These are phyloP conservation scores for Stegastes partitus DNA, from an alignment of 2,113 vertebrate genomes.

Conservation along the genomic window DNA sequence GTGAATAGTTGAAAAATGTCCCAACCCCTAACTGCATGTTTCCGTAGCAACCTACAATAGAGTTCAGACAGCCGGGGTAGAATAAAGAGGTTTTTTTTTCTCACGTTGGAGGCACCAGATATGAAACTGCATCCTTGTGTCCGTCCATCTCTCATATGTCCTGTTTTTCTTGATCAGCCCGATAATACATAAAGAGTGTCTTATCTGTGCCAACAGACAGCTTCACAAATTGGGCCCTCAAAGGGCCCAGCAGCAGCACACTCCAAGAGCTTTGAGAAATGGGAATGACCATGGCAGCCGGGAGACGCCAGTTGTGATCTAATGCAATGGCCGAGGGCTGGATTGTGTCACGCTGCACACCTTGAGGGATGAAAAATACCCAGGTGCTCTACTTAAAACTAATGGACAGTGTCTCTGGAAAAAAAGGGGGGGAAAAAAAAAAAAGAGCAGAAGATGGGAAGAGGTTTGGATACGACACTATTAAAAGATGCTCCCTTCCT, in stretches of 20 bases:
- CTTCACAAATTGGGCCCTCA: slow-evolving; percentile 84
- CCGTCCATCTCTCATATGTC: slow-evolving; percentile 55
- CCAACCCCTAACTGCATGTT: slow-evolving; percentile 14
- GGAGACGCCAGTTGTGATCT: slow-evolving; percentile 81
- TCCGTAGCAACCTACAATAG: slow-evolving; percentile 6
- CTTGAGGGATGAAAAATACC: slow-evolving; percentile 85
- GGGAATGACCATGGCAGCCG: slow-evolving; percentile 80
- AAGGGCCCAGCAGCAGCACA: slow-evolving; percentile 71
- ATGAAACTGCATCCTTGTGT: slow-evolving; percentile 37
- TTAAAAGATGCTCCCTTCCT: slow-evolving; percentile 66
- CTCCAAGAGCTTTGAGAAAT: slow-evolving; percentile 82
- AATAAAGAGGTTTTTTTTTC: slow-evolving; percentile 14
- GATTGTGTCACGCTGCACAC: slow-evolving; percentile 80
- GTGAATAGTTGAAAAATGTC: background rate
- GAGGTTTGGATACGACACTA: slow-evolving; percentile 57
- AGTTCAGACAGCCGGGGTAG: background rate
- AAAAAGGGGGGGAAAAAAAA: slow-evolving; percentile 64
- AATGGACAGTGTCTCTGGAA: slow-evolving; percentile 82
- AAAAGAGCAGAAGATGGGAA: slow-evolving; percentile 57
- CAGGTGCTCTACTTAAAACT: slow-evolving; percentile 79
- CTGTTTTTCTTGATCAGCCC: slow-evolving; percentile 77
- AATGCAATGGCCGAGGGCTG: slow-evolving; percentile 81
- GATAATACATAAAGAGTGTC: slow-evolving; percentile 82
- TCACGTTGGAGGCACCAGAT: background rate
- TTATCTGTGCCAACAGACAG: slow-evolving; percentile 86